Evolutionary conservation across 30 jellyfish, hydroid and myxozoan species (phyloP).

Genomic region (Aurelia sp.): DNA sequence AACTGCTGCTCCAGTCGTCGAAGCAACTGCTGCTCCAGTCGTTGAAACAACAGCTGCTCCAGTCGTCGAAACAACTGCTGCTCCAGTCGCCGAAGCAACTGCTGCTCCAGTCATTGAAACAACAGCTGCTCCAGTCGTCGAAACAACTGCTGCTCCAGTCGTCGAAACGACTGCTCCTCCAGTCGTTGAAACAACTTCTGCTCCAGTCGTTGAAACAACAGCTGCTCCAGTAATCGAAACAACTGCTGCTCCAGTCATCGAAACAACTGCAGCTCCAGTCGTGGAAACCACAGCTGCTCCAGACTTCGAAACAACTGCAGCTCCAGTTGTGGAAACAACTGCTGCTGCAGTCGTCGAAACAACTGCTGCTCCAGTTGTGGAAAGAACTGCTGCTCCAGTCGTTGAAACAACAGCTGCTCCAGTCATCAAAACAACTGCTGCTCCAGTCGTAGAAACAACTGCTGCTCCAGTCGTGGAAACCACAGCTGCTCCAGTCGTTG

Average conservation of each 20-base stretch:
- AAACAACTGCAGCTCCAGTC: conserved; percentile 53
- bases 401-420: conserved; percentile 43
- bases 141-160: conserved; percentile 37
- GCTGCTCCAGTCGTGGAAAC: conserved; percentile 43
- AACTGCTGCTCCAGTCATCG: conserved; percentile 34
- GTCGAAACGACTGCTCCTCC: conserved; percentile 49
- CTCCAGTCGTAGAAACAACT: conserved; percentile 34
- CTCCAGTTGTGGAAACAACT: conserved; percentile 43
- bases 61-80: conserved; percentile 21
- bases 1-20: conserved; percentile 31
- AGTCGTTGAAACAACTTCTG: conserved; percentile 44
- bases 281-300: conserved; percentile 42
- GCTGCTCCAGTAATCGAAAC: conserved; percentile 38
- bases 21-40: conserved; percentile 46
- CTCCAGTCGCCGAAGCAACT: conserved; percentile 12
- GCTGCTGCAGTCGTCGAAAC: conserved; percentile 61
- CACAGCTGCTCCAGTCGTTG: conserved; percentile 43
- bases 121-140: conserved; percentile 54
- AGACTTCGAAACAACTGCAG: conserved; percentile 21
- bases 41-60: conserved; percentile 54
- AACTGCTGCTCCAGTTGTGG: conserved; percentile 54
- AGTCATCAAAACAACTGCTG: conserved; percentile 17
- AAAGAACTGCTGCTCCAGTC: conserved; percentile 48
- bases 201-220: conserved; percentile 24
- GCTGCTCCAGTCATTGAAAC: conserved; percentile 61